Evolutionary conservation across 2,113 vertebrate species (phyloP), one percentile per base, ranked within the genome.

Genomic region (Phylloscopus trochilus): DNA sequence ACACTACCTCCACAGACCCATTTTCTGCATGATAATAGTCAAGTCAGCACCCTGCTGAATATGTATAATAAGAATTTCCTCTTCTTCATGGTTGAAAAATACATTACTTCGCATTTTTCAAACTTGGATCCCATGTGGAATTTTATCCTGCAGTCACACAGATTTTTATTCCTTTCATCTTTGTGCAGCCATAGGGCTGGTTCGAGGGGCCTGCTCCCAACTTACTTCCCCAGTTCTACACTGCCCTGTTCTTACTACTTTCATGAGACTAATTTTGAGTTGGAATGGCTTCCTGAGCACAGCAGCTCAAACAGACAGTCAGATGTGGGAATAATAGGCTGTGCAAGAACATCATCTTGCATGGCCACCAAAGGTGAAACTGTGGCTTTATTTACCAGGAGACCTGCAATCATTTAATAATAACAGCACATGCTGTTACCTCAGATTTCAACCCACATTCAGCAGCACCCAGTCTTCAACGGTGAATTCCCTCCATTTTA

Each of bases 131-230:
- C 94, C 77, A 96, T 89, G 89, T 89, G 80, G 52, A 89, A 81
- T 82, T 89, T 93, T 86, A 89, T 88, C 88, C 88, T 5, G 10
- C 43, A 81, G 86, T 33, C 31, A 77, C 13, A 6, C 31, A 55
- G 56, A 83, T 28, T 84, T 87, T 70, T 92, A 59, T 77, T 84
- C 60, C 80, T 94, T 96, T 96, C 58, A 94, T 93, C 92, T 94
- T 90, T 77, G 69, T 87, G 76, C 47, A 81, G 91, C 80, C 83
- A 82, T 33, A 56, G 91, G 96, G 80, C 56, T 91, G 33, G 76
- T 59, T 92, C 4, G 22, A 90, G 64, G 83, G 43, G 11, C 56
- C 12, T 2, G 19, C 14, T 89, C 56, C 43, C 56, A 81, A 55
- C 5, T 44, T 10, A 31, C 47, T 72, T 83, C 56, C 80, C 60